Evolutionary conservation across 2,888 invertebrate genomes (phyloP).

Genomic region (Prostheceraeus crozeri): DNA sequence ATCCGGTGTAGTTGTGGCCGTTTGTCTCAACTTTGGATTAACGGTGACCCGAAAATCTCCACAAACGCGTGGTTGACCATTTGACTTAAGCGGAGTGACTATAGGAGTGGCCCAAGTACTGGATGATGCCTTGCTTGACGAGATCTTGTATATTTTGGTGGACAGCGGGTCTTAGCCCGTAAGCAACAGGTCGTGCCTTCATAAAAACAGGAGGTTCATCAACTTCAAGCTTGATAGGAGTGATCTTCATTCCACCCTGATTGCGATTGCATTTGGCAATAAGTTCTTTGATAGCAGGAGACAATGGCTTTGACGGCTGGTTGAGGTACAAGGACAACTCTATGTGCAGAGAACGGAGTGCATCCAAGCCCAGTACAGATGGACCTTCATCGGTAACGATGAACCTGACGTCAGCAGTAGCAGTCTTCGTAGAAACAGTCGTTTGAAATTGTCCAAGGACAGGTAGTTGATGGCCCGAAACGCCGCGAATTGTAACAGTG

Average conservation of each 20-base stretch:
- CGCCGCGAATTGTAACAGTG: no score
- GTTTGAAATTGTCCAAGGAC: no score
- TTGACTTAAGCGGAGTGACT: conserved; percentile 10
- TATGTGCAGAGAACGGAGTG: no score
- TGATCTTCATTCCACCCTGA: conserved; percentile 15
- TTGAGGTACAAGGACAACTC: no score
- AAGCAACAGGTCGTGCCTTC: not conserved
- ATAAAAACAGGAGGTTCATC: not conserved
- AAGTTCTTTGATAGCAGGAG: no score
- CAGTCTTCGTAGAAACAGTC: no score
- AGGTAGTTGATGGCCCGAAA: no score
- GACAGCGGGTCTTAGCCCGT: conserved; percentile 4
- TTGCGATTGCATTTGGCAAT: no score
- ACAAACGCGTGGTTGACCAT: not conserved
- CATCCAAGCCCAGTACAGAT: no score
- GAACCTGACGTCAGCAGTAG: no score
- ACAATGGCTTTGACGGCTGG: no score
- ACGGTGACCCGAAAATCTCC: conserved; percentile 12
- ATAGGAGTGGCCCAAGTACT: conserved; percentile 14
- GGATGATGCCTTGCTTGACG: conserved; percentile 4
- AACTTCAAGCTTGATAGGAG: conserved; percentile 10
- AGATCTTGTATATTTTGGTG: conserved; percentile 6
- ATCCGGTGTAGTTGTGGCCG: conserved; percentile 2
- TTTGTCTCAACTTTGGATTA: conserved; percentile 25
- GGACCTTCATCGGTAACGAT: no score